Evolutionary conservation across 2,797 vertebrate species (phyloP), one percentile per base, ranked within the genome.

Genomic region (Sitta carolinensis): DNA sequence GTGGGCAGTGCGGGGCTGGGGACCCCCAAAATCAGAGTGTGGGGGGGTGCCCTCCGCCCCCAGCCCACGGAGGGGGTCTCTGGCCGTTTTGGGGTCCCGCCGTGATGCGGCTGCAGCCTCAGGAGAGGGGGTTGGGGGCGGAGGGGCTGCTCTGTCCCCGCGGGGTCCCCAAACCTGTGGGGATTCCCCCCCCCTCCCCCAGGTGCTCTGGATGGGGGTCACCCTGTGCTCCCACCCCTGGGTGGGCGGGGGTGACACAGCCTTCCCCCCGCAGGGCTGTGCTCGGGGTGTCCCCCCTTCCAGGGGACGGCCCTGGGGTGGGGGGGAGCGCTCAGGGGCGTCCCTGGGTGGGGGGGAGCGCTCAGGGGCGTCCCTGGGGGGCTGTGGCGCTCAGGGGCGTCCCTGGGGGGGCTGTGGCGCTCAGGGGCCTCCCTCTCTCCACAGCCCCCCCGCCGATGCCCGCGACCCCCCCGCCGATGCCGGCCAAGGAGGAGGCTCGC

Each of bases 401-500:
- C 42, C 43, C 43, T 32, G 26, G 29, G 61, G 14, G 19, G 7
- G 42, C 45, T 22, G 45, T 18, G 67, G 22, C 50, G 19, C 38
- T 70, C 50, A n/a, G 51, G 23, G 40, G n/a, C n/a, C n/a, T n/a
- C 54, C 69, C 42, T 73, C 70, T 74, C 54, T 58, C 70, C 70
- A 15, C 54, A 58, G 70, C 70, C 20, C 68, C 68, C 51, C 13
- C 50, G 50, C 42, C 62, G 42, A 64, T 45, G 40, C 15, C 61
- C 30, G 22, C 42, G 5, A 9, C 32, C 18, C 62, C 77, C 21
- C 40, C 30, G 10, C 50, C 62, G 23, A 30, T 97, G 62, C 91
- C 95, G 7, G 36, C 87, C 87, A 97, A 98, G 70, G 97, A 97
- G 7, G 97, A 97, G 25, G 96, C 98, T 87, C 98, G 99, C 81